Evolutionary conservation across 2,113 vertebrate species (phyloP).

Genomic region (Spizaetus ornatus): DNA sequence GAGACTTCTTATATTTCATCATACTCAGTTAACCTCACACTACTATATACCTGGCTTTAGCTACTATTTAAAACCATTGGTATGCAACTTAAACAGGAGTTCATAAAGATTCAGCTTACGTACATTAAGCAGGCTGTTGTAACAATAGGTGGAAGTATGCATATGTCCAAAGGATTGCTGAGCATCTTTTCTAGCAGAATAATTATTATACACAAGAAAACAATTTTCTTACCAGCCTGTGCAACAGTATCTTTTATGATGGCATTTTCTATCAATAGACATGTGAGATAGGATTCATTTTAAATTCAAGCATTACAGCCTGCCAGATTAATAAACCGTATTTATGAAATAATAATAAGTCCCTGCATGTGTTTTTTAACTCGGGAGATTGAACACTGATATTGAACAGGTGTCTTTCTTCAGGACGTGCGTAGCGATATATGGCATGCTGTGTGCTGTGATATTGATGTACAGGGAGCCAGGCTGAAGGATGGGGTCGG

Average conservation of each 20-base stretch:
- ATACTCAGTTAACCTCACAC: neutral
- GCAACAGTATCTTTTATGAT: neutral
- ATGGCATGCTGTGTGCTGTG: neutral
- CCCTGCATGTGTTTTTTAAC: neutral
- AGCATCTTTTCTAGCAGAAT: neutral
- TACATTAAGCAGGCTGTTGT: neutral
- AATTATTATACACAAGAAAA: neutral
- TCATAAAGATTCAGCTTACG: neutral
- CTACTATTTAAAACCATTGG: neutral
- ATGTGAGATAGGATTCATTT: neutral
- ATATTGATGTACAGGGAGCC: neutral
- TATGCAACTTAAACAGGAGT: neutral
- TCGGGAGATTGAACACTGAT: neutral
- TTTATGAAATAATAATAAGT: conserved; percentile 25
- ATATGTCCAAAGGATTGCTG: neutral
- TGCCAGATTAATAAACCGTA: conserved; percentile 3
- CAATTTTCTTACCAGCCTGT: neutral
- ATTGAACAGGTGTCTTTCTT: conserved; percentile 12
- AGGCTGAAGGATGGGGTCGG: neutral
- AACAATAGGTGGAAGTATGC: neutral
- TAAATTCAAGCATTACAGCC: neutral
- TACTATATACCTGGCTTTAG: neutral
- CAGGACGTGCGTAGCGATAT: neutral
- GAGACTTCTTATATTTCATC: neutral
- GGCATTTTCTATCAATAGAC: neutral